Evolutionary conservation across 2,113 vertebrate genomes (phyloP), one percentile per base, ranked within the genome.

Genomic region (Halichoeres trimaculatus): DNA sequence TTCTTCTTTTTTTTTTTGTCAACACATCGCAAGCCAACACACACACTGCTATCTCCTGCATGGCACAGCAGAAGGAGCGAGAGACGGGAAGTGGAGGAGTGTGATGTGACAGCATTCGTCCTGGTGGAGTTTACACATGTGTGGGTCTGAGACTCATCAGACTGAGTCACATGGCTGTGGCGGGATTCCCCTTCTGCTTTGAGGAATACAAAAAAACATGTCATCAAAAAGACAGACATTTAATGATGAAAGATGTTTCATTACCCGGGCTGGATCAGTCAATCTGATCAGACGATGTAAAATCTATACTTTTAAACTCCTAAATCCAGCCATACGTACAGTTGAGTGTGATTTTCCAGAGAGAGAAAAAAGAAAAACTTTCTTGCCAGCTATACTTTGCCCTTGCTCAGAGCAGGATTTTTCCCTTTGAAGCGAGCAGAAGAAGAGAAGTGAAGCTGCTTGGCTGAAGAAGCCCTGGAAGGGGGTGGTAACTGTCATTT

Each of bases 401-500:
- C 82, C 78, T 89, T 81, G 84, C 88, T 93, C 82, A 83, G 78
- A 91, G 90, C 85, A 71, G 78, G 58, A 67, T 78, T 83, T 69
- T 59, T 79, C 65, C 61, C 87, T 89, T 93, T 92, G 86, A 88
- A 91, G 87, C 85, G 68, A 81, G 63, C 57, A 88, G 73, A 85
- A 90, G 77, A 86, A 74, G 83, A 88, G 64, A 84, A 87, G 88
- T 76, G 85, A 91, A 87, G 88, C 30, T 84, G 80, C 76, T 68
- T 85, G 84, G 87, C 78, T 85, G 82, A 79, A 85, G 82, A 74
- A 80, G 72, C 79, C 88, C 84, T 80, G 83, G 80, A 83, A 84
- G 83, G 55, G 85, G 85, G 85, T 76, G 88, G 76, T 84, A 89
- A 85, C 90, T 92, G 90, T 92, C 91, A 91, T 90, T 89, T 90